These are phyloP conservation scores for Epizoanthus rinbou DNA, from an alignment of 92 coral and sea anemone genomes.

Conservation along the genomic window DNA sequence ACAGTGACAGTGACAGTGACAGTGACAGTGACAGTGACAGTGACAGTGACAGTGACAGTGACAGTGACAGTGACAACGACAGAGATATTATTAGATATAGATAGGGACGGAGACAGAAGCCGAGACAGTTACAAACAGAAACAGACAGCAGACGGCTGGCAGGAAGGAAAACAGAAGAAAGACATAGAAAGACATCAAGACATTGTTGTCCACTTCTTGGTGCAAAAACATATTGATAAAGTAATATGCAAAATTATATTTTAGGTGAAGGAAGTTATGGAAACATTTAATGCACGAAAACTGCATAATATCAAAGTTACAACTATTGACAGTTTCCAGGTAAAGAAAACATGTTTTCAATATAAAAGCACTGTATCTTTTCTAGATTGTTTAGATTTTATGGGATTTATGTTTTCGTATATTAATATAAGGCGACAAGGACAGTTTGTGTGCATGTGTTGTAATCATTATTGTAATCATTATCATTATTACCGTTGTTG, in stretches of 20 bases:
- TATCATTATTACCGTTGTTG: no score
- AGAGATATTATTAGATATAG: neutral
- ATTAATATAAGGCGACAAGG: neutral
- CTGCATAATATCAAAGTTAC: neutral
- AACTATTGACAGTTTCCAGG: constrained; percentile 9
- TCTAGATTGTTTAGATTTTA: neutral
- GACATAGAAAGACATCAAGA: no score
- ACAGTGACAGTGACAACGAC: neutral
- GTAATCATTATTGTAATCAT: no score
- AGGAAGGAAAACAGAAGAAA: no score
- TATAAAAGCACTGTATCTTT: neutral
- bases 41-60: neutral
- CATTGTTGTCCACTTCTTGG: no score
- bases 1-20: no score
- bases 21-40: no score
- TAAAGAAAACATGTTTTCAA: neutral
- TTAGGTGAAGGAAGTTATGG: neutral
- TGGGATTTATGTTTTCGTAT: neutral
- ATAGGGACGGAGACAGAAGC: neutral
- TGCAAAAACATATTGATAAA: no score
- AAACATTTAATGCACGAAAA: neutral
- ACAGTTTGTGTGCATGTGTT: no score
- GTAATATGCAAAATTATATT: neutral
- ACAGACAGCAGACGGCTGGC: neutral
- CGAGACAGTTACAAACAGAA: neutral